Percentiles rank a stretch among this genome's conserved stretches.
Conservation (phyloP, 2,797 vertebrate species). For the Cryptoprocta ferox region DNA sequence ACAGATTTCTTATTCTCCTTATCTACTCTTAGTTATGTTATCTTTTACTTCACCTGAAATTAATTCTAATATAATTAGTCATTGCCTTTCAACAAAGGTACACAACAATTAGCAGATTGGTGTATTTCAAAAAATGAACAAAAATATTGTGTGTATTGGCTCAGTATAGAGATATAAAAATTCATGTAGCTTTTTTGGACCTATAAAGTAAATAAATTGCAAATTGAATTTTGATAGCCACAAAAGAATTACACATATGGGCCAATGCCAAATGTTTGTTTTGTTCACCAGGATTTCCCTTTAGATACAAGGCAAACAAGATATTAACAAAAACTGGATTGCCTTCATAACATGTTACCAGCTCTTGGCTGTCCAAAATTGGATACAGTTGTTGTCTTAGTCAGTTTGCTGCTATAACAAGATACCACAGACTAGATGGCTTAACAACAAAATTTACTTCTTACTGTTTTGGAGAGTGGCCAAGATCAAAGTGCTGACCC, state of each 20-base stretch:
- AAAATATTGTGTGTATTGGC: neutral
- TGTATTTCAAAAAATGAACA: neutral
- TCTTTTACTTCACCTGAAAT: neutral
- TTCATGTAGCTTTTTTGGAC: neutral
- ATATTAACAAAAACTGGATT: neutral
- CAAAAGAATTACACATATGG: neutral
- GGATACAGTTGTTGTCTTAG: neutral
- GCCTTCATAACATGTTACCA: neutral
- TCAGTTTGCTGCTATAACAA: neutral
- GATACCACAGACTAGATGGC: neutral
- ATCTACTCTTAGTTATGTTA: neutral
- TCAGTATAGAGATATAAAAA: neutral
- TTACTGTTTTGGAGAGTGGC: neutral
- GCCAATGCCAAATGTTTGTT: neutral
- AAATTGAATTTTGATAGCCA: neutral
- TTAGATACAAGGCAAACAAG: neutral
- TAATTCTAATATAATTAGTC: neutral
- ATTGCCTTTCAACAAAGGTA: neutral
- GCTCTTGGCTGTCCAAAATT: neutral
- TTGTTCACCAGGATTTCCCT: neutral
- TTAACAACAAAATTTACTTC: neutral
- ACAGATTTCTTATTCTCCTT: neutral
- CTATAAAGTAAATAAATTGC: neutral
- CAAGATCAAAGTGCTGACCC: neutral
- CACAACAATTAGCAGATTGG: neutral